These are phyloP conservation scores for Psilopogon haemacephalus DNA, from an alignment of 2,113 vertebrate species.

Conservation along the genomic window DNA sequence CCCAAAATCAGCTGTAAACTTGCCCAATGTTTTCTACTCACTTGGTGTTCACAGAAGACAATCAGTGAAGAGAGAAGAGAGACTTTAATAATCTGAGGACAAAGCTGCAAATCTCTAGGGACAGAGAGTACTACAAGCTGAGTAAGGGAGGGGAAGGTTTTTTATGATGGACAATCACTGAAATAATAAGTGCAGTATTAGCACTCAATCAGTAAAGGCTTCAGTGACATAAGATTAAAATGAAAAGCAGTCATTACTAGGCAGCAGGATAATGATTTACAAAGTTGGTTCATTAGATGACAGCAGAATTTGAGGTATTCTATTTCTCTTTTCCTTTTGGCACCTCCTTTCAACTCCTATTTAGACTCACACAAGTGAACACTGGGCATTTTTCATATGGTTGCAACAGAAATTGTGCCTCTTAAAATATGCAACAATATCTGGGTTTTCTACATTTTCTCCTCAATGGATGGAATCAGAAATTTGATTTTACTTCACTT, in stretches of 20 bases:
- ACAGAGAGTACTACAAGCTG: not conserved
- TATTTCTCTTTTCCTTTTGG: not conserved
- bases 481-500: rapidly evolving
- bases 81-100: not conserved
- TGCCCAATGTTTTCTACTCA: not conserved
- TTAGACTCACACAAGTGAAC: not conserved
- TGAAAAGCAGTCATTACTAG: not conserved
- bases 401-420: not conserved
- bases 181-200: not conserved
- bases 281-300: not conserved
- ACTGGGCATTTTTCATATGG: not conserved
- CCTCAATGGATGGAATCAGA: not conserved
- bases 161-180: not conserved
- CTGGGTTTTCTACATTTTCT: rapidly evolving
- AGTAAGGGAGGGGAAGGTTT: not conserved
- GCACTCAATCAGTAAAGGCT: not conserved
- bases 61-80: not conserved
- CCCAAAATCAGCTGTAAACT: not conserved
- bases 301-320: not conserved
- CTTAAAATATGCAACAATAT: not conserved
- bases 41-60: not conserved
- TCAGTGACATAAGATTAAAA: not conserved
- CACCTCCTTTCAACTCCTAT: not conserved
- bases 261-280: not conserved
- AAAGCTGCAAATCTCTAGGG: not conserved